These are phyloP conservation scores for Drosophila melanica DNA, from an alignment of 1,140 invertebrate species.

Conservation along the genomic window DNA sequence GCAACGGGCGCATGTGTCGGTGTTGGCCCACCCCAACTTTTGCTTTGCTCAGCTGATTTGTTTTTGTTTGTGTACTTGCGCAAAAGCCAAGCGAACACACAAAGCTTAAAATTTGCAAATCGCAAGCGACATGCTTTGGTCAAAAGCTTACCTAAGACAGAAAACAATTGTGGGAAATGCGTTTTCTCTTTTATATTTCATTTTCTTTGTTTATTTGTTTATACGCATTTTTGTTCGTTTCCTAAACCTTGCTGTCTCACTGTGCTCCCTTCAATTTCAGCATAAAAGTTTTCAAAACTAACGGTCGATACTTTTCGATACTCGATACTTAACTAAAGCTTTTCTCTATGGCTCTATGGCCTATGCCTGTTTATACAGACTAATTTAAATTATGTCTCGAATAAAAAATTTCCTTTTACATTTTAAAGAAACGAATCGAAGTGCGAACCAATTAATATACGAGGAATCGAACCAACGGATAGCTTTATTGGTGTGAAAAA, in stretches of 20 bases:
- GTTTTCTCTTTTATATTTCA: neutral
- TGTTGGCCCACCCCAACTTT: slow-evolving; percentile 22
- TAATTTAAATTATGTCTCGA: too few species aligned
- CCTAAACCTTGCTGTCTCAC: neutral
- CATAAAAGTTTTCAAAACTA: neutral
- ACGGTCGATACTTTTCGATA: slow-evolving; percentile 2
- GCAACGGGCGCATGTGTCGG: slow-evolving; percentile 45
- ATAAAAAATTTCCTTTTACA: too few species aligned
- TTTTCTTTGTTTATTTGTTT: neutral
- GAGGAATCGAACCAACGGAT: too few species aligned
- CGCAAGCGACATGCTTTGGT: slow-evolving; percentile 5
- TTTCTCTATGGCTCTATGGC: too few species aligned
- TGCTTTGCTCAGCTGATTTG: slow-evolving; percentile 53
- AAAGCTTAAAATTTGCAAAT: slow-evolving; percentile 49
- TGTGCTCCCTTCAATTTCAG: neutral
- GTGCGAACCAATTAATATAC: too few species aligned
- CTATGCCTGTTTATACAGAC: neutral
- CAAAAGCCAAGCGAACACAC: slow-evolving; percentile 46
- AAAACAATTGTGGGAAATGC: neutral
- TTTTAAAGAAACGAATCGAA: too few species aligned
- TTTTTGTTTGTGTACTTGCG: slow-evolving; percentile 72
- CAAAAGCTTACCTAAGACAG: neutral
- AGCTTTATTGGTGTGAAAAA: too few species aligned
- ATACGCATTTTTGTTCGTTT: neutral
- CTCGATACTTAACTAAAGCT: neutral